A percentile compares a stretch with the other conserved stretches of the same genome.
These are phyloP conservation scores for Trachymyrmex cornetzi DNA, from an alignment of 1,140 invertebrate species.

Conservation along the genomic window DNA sequence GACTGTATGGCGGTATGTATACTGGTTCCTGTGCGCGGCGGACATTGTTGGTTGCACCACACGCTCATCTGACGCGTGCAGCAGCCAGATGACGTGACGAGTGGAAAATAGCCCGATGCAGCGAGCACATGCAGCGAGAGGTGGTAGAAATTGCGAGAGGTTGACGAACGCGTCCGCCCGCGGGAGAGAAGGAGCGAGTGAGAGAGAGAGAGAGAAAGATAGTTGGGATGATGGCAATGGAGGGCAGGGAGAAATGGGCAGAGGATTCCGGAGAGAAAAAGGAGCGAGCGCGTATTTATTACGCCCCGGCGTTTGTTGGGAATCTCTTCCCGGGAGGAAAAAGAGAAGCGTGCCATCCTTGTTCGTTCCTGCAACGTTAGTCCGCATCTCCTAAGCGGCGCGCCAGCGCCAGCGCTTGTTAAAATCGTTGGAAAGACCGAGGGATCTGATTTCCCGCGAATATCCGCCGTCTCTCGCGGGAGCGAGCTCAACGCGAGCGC, in stretches of 20 bases:
- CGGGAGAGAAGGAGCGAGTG: background rate
- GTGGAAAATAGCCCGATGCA: slow-evolving; percentile 46
- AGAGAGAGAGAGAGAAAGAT: background rate
- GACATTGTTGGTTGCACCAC: slow-evolving; percentile 43
- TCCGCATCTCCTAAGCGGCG: background rate
- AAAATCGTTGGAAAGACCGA: slow-evolving; percentile 20
- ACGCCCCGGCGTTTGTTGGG: slow-evolving; percentile 10
- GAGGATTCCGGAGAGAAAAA: slow-evolving; percentile 40
- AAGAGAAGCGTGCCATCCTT: background rate
- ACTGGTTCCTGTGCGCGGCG: slow-evolving; percentile 58
- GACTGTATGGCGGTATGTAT: slow-evolving; percentile 20
- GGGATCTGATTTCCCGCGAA: background rate
- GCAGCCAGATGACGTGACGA: slow-evolving; percentile 62
- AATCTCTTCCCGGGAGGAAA: background rate
- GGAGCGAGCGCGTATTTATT: slow-evolving; percentile 50
- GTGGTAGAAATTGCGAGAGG: slow-evolving; percentile 57
- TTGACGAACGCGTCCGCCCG: slow-evolving; percentile 54
- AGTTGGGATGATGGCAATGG: background rate
- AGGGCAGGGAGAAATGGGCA: background rate
- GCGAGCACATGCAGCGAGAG: slow-evolving; percentile 10
- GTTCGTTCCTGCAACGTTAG: background rate
- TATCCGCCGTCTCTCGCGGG: slow-evolving; percentile 9
- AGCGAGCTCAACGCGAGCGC: background rate
- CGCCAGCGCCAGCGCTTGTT: slow-evolving; percentile 25
- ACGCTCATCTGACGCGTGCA: slow-evolving; percentile 49